Evolutionary conservation across 2,888 invertebrate genomes (phyloP), one percentile per base, ranked within the genome.

Genomic region (Drosophila planitibia): DNA sequence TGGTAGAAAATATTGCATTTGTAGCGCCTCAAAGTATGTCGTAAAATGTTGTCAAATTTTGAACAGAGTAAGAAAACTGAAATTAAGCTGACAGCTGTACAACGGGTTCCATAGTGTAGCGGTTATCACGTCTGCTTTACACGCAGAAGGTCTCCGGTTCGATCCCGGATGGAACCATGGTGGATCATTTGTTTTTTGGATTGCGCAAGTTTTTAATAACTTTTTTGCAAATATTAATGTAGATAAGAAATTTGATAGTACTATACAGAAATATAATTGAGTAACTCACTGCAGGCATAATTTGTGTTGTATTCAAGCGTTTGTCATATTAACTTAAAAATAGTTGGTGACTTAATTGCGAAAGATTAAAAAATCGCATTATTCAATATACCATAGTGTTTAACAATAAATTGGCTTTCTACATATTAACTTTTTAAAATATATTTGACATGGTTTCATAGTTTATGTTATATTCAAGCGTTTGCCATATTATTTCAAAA

Each of bases 121-220:
- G 93, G 93, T 93, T 93, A 93, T 93, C 93, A 93, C 93, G 93
- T 93, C 93, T 93, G 93, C 93, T 93, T 93, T 93, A 93, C 93
- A 93, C 93, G 93, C 93, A 93, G 93, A 93, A 93, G 93, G 93
- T 93, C 93, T 93, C 93, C 93, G 92, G 93, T 93, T 93, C 91
- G 83, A 91, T 86, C 91, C 91, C 88, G 91, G 78, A 81, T 81
- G 78, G 81, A 79, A 79, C 78, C 78, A 77, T 37, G 37, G 4
- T n/a, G 12, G 12, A 28, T 2, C 16, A 16, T 1, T 28, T 33
- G 19, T 22, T 39, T 55, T 61, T 41, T 51, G 3, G 3, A 2
- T 25, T 47, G 52, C 6, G n/a, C 14, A 22, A 32, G 4, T 14
- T 32, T n/a, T 53, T 32, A 14, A 28, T 19, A 30, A 30, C 9